Evolutionary conservation across 2,797 vertebrate species (phyloP).

Genomic region (Sebastolobus alascanus): DNA sequence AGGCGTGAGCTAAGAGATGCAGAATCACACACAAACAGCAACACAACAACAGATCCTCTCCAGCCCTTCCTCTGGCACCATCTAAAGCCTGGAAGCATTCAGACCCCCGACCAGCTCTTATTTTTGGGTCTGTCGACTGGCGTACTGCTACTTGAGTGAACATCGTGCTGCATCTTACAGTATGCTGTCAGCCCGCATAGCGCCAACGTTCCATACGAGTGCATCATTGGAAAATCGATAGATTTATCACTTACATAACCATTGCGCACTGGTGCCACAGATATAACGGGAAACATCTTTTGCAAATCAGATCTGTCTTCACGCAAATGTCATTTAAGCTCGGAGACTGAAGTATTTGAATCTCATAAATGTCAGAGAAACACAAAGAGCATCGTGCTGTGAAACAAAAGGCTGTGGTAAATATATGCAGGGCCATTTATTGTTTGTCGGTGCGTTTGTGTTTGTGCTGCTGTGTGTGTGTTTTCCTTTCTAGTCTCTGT

Average conservation of each 20-base stretch:
- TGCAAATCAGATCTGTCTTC: constrained; percentile 53
- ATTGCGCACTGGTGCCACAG: constrained; percentile 35
- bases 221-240: constrained; percentile 66
- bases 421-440: constrained; percentile 18
- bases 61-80: constrained; percentile 28
- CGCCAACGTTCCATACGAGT: constrained; percentile 52
- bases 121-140: constrained; percentile 55
- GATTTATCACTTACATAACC: constrained; percentile 65
- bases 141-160: constrained; percentile 45
- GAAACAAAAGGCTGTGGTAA: constrained; percentile 19
- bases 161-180: constrained; percentile 38
- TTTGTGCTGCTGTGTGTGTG: constrained; percentile 21
- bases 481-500: constrained; percentile 30
- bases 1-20: constrained; percentile 24
- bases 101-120: constrained; percentile 20
- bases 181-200: constrained; percentile 39
- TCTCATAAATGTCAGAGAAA: constrained; percentile 24
- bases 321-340: constrained; percentile 45
- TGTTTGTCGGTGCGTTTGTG: constrained; percentile 28
- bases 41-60: constrained; percentile 18
- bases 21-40: constrained; percentile 44
- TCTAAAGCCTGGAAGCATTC: constrained; percentile 31
- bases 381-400: constrained; percentile 4
- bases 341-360: constrained; percentile 21
- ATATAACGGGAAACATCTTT: constrained; percentile 50